Conservation (phyloP, 2,797 vertebrate genomes). For the Aulostomus chinensis region DNA sequence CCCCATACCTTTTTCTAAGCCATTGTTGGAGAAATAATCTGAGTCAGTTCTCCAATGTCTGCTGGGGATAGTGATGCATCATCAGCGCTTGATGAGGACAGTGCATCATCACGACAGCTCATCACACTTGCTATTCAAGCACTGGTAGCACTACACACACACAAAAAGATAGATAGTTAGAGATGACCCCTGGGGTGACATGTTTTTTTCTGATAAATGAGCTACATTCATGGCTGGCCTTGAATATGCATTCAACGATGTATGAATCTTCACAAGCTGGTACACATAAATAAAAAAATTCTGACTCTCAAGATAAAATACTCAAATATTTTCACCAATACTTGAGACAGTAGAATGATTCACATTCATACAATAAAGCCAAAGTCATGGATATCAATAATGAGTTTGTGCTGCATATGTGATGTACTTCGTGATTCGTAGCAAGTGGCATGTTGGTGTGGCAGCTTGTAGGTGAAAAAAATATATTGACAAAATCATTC, state of each 20-base stretch:
- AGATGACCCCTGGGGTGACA: too few relatives aligned
- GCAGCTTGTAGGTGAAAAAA: constrained; percentile 39
- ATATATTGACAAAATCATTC: constrained; percentile 59
- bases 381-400: too few relatives aligned
- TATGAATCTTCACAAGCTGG: too few relatives aligned
- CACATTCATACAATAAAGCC: too few relatives aligned
- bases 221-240: background rate
- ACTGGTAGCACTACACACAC: constrained; percentile 19
- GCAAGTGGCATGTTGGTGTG: constrained; percentile 6
- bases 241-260: too few relatives aligned
- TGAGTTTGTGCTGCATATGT: constrained; percentile 10
- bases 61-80: constrained; percentile 13
- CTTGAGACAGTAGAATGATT: too few relatives aligned
- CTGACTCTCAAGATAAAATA: too few relatives aligned
- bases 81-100: constrained; percentile 28
- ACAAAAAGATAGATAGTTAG: background rate
- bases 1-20: constrained; percentile 19
- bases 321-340: too few relatives aligned
- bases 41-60: constrained; percentile 40
- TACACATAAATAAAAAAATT: too few relatives aligned
- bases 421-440: constrained; percentile 37
- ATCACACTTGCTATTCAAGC: constrained; percentile 39
- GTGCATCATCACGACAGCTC: constrained; percentile 41
- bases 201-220: background rate
- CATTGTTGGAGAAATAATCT: constrained; percentile 14